Base-by-base conservation (phyloP, 2,797 vertebrate species). In the Platalea minor region DNA sequence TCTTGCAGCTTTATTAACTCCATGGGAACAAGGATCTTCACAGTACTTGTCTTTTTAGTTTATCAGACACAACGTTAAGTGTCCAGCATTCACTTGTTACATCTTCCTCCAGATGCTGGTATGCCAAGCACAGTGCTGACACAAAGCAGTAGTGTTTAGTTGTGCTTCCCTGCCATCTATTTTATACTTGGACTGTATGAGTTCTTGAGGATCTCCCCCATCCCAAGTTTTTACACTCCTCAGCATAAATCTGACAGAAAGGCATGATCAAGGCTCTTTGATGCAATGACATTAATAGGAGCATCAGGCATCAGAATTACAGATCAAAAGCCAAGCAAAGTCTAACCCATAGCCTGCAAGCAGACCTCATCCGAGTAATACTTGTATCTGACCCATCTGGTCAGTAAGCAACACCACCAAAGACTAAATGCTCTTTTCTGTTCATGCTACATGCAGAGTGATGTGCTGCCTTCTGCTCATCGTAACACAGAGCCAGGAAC, bases 391-490 rank as follows among this genome's bases (percentile, higher is more conserved):
- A 61, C 25, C 31, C 3, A 0, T 11, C 21, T 70, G 41, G 23
- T 45, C 51, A 45, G 31, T 17, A 61, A 83, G 41, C 2, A 8
- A 50, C 3, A 41, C 26, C 13, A 37, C 23, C 14, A 20, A 45
- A 78, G 13, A 10, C 21, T 54, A 35, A 54, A 53, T 12, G 5
- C 17, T 85, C 9, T 77, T 43, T 94, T 60, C 72, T 69, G 24
- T 48, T 83, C 56, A 59, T 16, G 19, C 20, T 21, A 68, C 63
- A 41, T 1, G 4, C 23, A 37, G 0, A 50, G 35, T 7, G 25
- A 59, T 0, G 0, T 16, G 16, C 17, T 4, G 0, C 25, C 21
- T 84, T 45, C 56, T 81, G n/a, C 20, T 91, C 29, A 39, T 13
- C 1, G 0, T 26, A 20, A 43, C 25, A 18, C n/a, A 59, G 54